Base-by-base conservation (phyloP, 2,797 vertebrate species). In the Propithecus perrieri region DNA sequence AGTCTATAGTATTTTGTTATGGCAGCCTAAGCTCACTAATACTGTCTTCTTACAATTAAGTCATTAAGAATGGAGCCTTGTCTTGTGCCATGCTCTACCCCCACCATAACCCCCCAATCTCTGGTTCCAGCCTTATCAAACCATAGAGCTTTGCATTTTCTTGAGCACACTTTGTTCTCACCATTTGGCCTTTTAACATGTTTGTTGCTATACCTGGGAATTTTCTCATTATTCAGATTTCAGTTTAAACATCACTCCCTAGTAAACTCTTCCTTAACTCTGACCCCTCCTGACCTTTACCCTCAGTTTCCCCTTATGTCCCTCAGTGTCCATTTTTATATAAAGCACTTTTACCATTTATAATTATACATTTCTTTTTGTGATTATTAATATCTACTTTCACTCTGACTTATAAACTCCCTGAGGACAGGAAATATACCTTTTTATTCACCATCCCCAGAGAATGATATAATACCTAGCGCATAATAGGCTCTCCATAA, bases 371-470 rank as follows among this genome's bases (percentile, higher is more conserved):
- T 50, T 63, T 79, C 48, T 61, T 91, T 93, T 81, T 74, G 7
- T 78, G 43, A 61, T 85, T 50, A 48, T 81, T 92, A 95, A 85
- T 63, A 75, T 63, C 26, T 57, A 35, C 57, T 92, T 92, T 92
- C 9, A 67, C 5, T 80, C 17, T 92, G 50, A 69, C 7, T 85
- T 80, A 61, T 5, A 85, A 71, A 59, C 38, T 63, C 53, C n/a
- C 24, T 43, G 14, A 85, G 9, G 50, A 94, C n/a, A 89, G 46
- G 18, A 94, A 85, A 74, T 80, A 53, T 59, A 53, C 63, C n/a
- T 65, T 93, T 57, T 55, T 95, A 26, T 43, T 86, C 41, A 65
- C n/a, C 15, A 50, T 65, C n/a, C 17, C 55, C 78, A 84, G 11
- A 92, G 28, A 89, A 48, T 69, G 35, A 59, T 26, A 65, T 43